Evolutionary conservation across 1,140 invertebrate species (phyloP), one percentile per base, ranked within the genome.

Genomic region (Cyclina sinensis): DNA sequence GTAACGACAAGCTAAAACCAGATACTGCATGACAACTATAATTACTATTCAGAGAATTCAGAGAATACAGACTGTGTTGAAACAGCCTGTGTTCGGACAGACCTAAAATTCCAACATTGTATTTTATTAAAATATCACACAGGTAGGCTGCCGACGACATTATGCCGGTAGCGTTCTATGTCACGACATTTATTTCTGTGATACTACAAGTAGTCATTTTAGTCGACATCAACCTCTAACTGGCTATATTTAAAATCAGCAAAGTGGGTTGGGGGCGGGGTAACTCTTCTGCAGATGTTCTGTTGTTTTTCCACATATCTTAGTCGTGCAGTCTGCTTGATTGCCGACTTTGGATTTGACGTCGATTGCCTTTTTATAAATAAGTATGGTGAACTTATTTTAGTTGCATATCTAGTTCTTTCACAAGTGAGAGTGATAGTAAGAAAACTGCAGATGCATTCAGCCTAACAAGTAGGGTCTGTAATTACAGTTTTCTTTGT

Each of bases 101-200:
- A 57, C 76, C 76, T 43, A 32, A 79, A 18, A 79, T 24, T 43
- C 43, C 76, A 54, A 79, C 43, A 18, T 79, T 30, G n/a, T 9
- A 30, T 48, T 54, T 48, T 24, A 54, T 27, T n/a, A 79, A 35
- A 39, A 79, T 30, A 57, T 79, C 32, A 54, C 76, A 79, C 12
- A 79, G 37, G 37, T 79, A 79, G 11, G 76, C 21, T 79, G 76
- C 21, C 18, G 21, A 27, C 21, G 76, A 54, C 76, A 79, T 79
- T 39, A 79, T 57, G 46, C 76, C 76, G 16, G 76, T 79, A 54
- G 32, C 76, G 32, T 79, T 79, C 76, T 46, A 79, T 54, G 76
- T 54, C 21, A 79, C n/a, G 14, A 79, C 9, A 21, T 79, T 54
- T 54, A 79, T 24, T 37, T 37, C 43, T 32, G 32, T 46, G 12